Evolutionary conservation across 2,888 invertebrate species (phyloP).

Genomic region (Phymatocera aterrima): DNA sequence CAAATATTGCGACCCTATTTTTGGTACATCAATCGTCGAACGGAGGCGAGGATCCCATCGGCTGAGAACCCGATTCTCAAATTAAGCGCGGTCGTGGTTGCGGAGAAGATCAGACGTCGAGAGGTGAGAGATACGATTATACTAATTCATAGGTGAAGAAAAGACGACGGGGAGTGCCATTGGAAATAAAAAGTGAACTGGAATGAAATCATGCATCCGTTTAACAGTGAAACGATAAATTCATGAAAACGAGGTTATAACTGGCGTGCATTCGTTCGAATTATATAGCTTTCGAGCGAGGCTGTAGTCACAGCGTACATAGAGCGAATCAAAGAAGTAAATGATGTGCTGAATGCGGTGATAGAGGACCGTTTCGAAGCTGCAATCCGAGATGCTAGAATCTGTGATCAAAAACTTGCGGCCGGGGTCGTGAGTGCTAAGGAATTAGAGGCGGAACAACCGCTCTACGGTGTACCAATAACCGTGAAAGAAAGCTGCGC

Average conservation of each 20-base stretch:
- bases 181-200: too few relatives aligned
- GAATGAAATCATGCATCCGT: background rate
- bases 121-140: conserved; percentile 59
- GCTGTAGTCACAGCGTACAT: conserved; percentile 85
- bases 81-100: conserved; percentile 62
- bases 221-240: background rate
- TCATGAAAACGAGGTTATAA: background rate
- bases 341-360: conserved; percentile 87
- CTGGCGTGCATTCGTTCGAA: background rate
- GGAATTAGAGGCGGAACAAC: conserved; percentile 82
- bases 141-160: background rate
- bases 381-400: conserved; percentile 85
- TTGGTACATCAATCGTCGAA: conserved; percentile 48
- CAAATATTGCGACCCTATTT: conserved; percentile 47
- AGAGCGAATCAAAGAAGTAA: conserved; percentile 85
- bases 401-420: conserved; percentile 83
- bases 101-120: conserved; percentile 64
- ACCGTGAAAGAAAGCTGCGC: conserved; percentile 90
- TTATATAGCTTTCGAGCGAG: conserved; percentile 82
- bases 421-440: conserved; percentile 78
- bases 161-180: too few relatives aligned
- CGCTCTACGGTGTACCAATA: conserved; percentile 89
- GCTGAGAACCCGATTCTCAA: conserved; percentile 61
- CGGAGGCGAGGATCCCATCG: conserved; percentile 56
- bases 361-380: conserved; percentile 86